A percentile compares a stretch with the other conserved stretches of the same genome.
Evolutionary conservation across 2,888 invertebrate genomes (phyloP).

Genomic region (Eulithis testata): DNA sequence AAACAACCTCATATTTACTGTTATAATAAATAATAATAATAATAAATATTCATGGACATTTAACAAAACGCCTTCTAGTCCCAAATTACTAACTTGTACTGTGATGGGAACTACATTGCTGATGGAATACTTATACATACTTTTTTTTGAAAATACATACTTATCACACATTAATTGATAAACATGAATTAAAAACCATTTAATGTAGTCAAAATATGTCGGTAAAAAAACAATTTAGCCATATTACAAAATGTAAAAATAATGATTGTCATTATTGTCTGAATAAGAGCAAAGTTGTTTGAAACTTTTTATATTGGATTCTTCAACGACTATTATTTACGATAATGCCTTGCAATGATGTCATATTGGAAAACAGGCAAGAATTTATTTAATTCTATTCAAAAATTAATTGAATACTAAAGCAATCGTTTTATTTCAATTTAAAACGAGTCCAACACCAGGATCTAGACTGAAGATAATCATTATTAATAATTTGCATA

Average conservation of each 20-base stretch:
- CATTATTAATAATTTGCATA: constrained; percentile 14
- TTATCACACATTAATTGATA: too few species aligned
- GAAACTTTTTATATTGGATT: background rate
- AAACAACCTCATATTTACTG: too few species aligned
- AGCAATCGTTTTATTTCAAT: constrained; percentile 8
- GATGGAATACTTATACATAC: too few species aligned
- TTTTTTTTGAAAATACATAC: too few species aligned
- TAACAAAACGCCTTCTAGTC: too few species aligned
- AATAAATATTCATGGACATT: too few species aligned
- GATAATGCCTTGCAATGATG: constrained; percentile 10
- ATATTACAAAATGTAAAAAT: background rate
- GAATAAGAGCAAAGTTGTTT: too few species aligned
- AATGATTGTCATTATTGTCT: too few species aligned
- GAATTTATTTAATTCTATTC: constrained; percentile 2
- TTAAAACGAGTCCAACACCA: constrained; percentile 17
- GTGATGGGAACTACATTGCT: too few species aligned
- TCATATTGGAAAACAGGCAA: constrained; percentile 6
- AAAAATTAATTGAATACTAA: constrained; percentile 8
- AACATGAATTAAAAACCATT: background rate
- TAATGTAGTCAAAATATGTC: background rate
- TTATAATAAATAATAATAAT: too few species aligned
- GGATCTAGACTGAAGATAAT: constrained; percentile 23
- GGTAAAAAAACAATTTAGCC: background rate
- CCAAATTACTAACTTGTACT: too few species aligned
- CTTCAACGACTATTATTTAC: background rate